Conservation (phyloP, 1,140 invertebrate genomes). For the Drosophila elegans region DNA sequence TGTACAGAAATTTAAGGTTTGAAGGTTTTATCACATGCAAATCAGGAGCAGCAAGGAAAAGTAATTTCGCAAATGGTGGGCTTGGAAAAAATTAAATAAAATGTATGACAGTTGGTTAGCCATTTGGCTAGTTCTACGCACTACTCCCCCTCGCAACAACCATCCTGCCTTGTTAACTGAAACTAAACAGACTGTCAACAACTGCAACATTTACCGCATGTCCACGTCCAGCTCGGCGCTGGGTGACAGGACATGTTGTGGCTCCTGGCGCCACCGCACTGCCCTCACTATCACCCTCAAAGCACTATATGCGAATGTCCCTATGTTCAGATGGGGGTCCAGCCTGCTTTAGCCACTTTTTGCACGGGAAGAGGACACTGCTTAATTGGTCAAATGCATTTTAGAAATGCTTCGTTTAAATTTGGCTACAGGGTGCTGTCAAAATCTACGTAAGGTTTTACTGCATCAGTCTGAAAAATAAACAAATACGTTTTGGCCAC, state of each 20-base stretch:
- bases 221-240: conserved; percentile 65
- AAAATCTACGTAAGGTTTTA: not conserved
- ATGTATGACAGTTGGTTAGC: conserved; percentile 16
- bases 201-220: conserved; percentile 82
- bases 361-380: not conserved
- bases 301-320: conserved; percentile 51
- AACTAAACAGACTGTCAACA: conserved; percentile 82
- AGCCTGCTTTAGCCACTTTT: not conserved
- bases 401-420: conserved; percentile 1
- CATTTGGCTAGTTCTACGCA: conserved; percentile 14
- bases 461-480: no score
- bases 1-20: no score
- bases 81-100: not conserved
- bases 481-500: no score
- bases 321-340: conserved; percentile 27
- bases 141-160: not conserved
- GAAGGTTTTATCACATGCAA: no score
- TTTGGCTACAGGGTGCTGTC: not conserved
- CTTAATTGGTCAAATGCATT: conserved; percentile 70
- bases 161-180: conserved; percentile 63
- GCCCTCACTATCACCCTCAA: not conserved
- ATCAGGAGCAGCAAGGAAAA: conserved; percentile 1
- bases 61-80: conserved; percentile 18
- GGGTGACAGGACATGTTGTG: conserved; percentile 80
- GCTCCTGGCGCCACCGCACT: conserved; percentile 62